These are phyloP conservation scores for Myripristis jacobus DNA, from an alignment of 2,797 vertebrate genomes.

Conservation along the genomic window DNA sequence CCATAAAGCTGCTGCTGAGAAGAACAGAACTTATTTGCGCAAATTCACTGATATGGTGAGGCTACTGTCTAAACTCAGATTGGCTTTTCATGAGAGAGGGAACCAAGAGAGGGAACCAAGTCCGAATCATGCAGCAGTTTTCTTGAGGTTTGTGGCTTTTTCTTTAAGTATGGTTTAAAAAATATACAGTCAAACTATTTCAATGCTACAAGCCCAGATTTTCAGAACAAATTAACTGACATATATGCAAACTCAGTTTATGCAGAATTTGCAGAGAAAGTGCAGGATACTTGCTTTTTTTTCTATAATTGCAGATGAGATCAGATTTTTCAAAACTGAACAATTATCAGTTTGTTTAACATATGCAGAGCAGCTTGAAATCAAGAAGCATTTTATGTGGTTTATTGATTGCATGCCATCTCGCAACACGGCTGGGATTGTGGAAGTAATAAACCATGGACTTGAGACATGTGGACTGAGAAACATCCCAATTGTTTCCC, in stretches of 20 bases:
- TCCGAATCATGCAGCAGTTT: background rate
- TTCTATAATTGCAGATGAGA: constrained; percentile 25
- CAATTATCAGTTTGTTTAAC: constrained; percentile 17
- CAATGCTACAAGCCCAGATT: too few species aligned
- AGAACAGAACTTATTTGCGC: constrained; percentile 9
- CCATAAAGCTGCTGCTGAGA: constrained; percentile 21
- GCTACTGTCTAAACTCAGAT: constrained; percentile 11
- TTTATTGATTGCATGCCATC: background rate
- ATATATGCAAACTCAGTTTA: too few species aligned
- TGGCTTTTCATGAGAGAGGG: constrained; percentile 13
- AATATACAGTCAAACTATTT: constrained; percentile 24
- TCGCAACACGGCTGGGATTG: too few species aligned
- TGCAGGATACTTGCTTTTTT: too few species aligned
- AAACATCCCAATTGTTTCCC: too few species aligned
- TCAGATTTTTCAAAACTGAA: constrained; percentile 24
- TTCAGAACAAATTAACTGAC: too few species aligned
- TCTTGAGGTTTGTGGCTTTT: constrained; percentile 15
- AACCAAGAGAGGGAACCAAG: constrained; percentile 6
- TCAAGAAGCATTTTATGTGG: constrained; percentile 8
- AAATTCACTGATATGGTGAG: constrained; percentile 19
- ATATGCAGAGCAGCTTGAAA: constrained; percentile 27
- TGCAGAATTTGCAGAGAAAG: too few species aligned
- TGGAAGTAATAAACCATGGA: too few species aligned
- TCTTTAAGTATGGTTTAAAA: too few species aligned
- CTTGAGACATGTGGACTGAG: too few species aligned